phyloP scores from a whole-genome alignment of 1,140 invertebrate genomes.

The Drosophila funebris region DNA sequence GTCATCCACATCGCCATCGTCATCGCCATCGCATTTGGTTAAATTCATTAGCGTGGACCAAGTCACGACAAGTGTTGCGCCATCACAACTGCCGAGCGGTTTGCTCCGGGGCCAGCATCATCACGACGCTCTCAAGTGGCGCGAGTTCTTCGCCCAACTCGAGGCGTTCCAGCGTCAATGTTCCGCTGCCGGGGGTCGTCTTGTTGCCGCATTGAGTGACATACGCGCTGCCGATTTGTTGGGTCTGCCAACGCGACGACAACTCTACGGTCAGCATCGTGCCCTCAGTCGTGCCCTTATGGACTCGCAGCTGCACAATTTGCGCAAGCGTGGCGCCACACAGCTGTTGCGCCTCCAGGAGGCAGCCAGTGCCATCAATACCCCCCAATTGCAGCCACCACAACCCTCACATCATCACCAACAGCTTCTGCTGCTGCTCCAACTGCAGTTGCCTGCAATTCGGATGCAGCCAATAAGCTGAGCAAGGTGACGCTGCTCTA shows the following conservation, averaged over 20 bases:
- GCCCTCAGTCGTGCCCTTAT: constrained; percentile 84
- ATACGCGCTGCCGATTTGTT: constrained; percentile 84
- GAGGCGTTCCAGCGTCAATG: constrained; percentile 85
- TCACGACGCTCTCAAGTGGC: constrained; percentile 87
- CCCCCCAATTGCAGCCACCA: constrained; percentile 4
- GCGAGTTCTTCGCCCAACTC: constrained; percentile 87
- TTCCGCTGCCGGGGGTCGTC: constrained; percentile 84
- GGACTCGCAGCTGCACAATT: constrained; percentile 84
- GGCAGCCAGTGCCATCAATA: constrained; percentile 74
- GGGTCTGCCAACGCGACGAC: constrained; percentile 84
- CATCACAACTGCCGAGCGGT: constrained; percentile 82
- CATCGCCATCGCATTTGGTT: constrained; percentile 63
- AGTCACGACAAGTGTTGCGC: constrained; percentile 83
- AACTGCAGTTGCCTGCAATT: constrained; percentile 31
- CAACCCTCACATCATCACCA: constrained; percentile 20
- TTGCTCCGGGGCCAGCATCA: constrained; percentile 84
- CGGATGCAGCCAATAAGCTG: constrained; percentile 70
- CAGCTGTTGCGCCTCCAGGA: constrained; percentile 85
- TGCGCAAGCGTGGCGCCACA: constrained; percentile 84
- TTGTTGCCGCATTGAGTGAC: constrained; percentile 85
- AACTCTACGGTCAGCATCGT: constrained; percentile 85
- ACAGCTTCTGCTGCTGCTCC: constrained; percentile 8
- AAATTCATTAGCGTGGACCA: constrained; percentile 84
- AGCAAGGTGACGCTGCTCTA: constrained; percentile 84
- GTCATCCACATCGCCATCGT: constrained; percentile 18